Conservation (phyloP, 2,888 invertebrate species). For the Noctuana brunneofusca region DNA sequence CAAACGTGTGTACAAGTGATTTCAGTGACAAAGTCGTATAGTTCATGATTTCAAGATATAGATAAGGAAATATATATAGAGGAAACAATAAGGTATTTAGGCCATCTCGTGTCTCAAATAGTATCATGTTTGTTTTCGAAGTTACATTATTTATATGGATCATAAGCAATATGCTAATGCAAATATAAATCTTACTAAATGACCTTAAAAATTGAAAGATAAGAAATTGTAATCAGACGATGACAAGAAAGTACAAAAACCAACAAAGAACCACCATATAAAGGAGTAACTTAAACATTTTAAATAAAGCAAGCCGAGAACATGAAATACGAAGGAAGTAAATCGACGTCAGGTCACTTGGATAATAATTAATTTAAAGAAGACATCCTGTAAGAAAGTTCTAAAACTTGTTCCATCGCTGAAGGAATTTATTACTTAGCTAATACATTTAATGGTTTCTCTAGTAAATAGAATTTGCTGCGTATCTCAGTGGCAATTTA, state of each 20-base stretch:
- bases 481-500: constrained; percentile 11
- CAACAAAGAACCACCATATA: not conserved
- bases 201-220: too few species aligned
- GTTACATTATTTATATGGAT: too few species aligned
- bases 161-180: too few species aligned
- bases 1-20: too few species aligned
- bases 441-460: constrained; percentile 23
- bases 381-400: constrained; percentile 27
- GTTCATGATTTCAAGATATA: too few species aligned
- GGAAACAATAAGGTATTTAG: too few species aligned
- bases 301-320: constrained; percentile 5
- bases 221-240: too few species aligned
- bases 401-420: constrained; percentile 23
- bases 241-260: not conserved
- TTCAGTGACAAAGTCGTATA: too few species aligned
- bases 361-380: constrained; percentile 25
- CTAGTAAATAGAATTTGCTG: constrained; percentile 23
- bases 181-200: too few species aligned
- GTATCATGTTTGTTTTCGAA: too few species aligned
- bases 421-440: constrained; percentile 31
- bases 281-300: not conserved
- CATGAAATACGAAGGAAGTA: constrained; percentile 15
- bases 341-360: constrained; percentile 15
- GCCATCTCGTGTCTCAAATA: too few species aligned
- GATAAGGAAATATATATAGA: too few species aligned